Conservation (phyloP, 2,888 invertebrate species). For the Macrophya annulata region DNA sequence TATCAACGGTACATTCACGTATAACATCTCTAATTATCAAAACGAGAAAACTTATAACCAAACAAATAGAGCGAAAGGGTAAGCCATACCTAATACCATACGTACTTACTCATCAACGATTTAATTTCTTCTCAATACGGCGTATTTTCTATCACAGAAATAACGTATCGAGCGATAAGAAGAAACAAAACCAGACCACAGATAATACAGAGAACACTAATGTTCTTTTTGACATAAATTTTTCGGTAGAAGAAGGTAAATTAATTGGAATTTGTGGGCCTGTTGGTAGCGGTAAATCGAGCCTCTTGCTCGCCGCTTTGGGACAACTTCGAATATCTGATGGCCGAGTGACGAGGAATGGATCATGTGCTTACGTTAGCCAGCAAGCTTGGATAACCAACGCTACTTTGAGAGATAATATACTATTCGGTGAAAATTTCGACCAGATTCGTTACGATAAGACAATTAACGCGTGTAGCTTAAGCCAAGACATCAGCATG, state of each 20-base stretch:
- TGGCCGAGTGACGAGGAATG: constrained; percentile 79
- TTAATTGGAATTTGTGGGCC: constrained; percentile 82
- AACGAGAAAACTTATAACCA: too few relatives aligned
- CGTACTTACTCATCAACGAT: too few relatives aligned
- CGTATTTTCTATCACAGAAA: not conserved
- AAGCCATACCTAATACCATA: not conserved
- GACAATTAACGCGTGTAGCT: constrained; percentile 80
- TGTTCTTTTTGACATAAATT: constrained; percentile 71
- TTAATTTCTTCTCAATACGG: not conserved
- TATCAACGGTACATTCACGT: constrained; percentile 80
- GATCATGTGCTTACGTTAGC: constrained; percentile 81
- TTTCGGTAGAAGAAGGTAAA: constrained; percentile 77
- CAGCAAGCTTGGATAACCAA: constrained; percentile 79
- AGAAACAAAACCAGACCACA: constrained; percentile 55
- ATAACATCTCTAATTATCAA: constrained; percentile 64
- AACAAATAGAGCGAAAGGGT: not conserved
- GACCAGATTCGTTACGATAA: constrained; percentile 81
- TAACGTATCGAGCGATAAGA: constrained; percentile 58
- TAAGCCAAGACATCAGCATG: not conserved
- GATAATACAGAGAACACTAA: constrained; percentile 51
- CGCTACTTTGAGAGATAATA: constrained; percentile 83
- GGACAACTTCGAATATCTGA: constrained; percentile 80
- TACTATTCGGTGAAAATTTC: constrained; percentile 82
- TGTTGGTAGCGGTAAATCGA: constrained; percentile 80
- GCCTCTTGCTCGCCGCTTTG: constrained; percentile 72